Base-by-base conservation (phyloP, 2,113 vertebrate species). In the Silurus asotus region DNA sequence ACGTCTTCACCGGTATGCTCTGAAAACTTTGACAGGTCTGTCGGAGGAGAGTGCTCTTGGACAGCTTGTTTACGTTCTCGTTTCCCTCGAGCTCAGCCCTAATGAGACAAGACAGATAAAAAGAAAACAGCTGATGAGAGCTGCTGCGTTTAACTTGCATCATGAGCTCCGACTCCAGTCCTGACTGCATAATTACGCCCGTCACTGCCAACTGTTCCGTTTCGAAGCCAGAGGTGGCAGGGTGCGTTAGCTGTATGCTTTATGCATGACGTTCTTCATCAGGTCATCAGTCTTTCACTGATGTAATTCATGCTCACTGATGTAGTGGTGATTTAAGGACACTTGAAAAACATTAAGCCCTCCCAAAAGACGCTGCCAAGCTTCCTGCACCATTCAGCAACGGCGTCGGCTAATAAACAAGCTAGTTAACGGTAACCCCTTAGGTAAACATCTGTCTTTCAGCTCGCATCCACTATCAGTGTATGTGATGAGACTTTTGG, bases 81-180 rank as follows among this genome's bases (percentile, higher is more conserved):
- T 90, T 90, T 85, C 89, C 89, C 67, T 89, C 79, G 88, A 93
- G 91, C 91, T 91, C 84, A 92, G 91, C 91, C 89, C 79, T 89
- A 93, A 92, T 89, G 91, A 92, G 92, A 94, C 90, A 89, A 91
- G 91, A 91, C 90, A 87, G 91, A 93, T 89, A 92, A 91, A 91
- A 92, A 92, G 90, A 89, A 86, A 90, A 91, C 90, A 91, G 92
- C 92, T 92, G 93, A 90, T 88, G 90, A 87, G 90, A 88, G 87
- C 86, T 88, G 91, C 91, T 90, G 90, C 90, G 89, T 92, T 91
- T 91, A 89, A 91, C 87, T 89, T 86, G 79, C 85, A 91, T 92
- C 89, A 84, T 81, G 87, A 82, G 86, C 81, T 72, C 69, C 83
- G 86, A 79, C 28, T 89, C 88, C 85, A 62, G 84, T 62, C 88